Conservation (phyloP, 1,140 invertebrate species). For the Bombus confusus region DNA sequence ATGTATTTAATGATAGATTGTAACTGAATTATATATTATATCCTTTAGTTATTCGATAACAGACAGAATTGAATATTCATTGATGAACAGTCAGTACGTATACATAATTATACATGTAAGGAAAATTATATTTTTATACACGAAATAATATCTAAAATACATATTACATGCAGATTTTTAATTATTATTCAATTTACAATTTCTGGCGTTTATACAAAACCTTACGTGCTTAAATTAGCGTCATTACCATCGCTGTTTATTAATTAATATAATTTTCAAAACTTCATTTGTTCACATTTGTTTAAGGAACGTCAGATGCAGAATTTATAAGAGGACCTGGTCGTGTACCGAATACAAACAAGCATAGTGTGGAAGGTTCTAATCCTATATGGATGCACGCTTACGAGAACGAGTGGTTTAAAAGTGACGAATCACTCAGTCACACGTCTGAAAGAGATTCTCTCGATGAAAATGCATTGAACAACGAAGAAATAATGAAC, state of each 20-base stretch:
- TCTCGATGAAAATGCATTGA: conserved; percentile 92
- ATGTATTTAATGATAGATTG: too few relatives aligned
- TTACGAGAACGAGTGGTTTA: conserved; percentile 97
- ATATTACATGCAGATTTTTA: too few relatives aligned
- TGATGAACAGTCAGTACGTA: too few relatives aligned
- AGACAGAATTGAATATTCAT: too few relatives aligned
- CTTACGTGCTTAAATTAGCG: too few relatives aligned
- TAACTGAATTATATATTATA: too few relatives aligned
- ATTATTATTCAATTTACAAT: too few relatives aligned
- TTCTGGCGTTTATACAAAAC: too few relatives aligned
- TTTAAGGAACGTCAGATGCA: conserved; percentile 85
- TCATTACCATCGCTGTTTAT: neutral
- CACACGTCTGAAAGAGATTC: conserved; percentile 92
- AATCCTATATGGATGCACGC: conserved; percentile 98
- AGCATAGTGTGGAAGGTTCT: conserved; percentile 95
- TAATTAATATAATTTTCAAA: neutral
- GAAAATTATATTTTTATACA: too few relatives aligned
- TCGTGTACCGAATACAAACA: conserved; percentile 96
- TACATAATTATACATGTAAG: too few relatives aligned
- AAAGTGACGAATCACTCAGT: conserved; percentile 90
- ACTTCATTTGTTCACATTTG: neutral
- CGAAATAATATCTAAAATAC: too few relatives aligned
- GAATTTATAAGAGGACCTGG: conserved; percentile 88
- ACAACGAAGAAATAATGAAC: conserved; percentile 85
- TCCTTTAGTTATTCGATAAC: too few relatives aligned